Evolutionary conservation across 2,113 vertebrate species (phyloP), one percentile per base, ranked within the genome.

Genomic region (Stegostoma tigrinum): DNA sequence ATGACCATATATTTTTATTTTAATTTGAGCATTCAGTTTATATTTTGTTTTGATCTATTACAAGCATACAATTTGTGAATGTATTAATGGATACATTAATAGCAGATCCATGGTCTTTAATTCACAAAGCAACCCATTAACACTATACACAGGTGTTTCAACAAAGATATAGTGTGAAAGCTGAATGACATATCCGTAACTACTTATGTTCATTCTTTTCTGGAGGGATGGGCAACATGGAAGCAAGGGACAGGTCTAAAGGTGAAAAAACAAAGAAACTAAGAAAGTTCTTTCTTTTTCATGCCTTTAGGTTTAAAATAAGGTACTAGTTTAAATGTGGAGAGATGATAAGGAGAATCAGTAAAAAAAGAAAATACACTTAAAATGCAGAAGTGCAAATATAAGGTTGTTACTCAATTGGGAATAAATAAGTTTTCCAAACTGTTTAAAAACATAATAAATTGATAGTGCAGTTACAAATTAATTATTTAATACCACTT

Each of bases 371-470:
- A 83, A 5, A 83, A 83, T 19, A 83, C 38, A 38, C n/a, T 83
- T 42, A 83, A 83, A 83, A 17, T 83, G 12, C 4, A n/a, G 78
- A 83, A 42, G 19, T 12, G 27, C n/a, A 75, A 83, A 83, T n/a
- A 83, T 83, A 19, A 83, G 5, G 42, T 80, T 80, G 10, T 17
- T 80, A 48, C 48, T 48, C 48, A 48, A 48, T 61, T 83, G n/a
- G n/a, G n/a, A 2, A 42, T 83, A 83, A 83, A 15, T 5, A 3
- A 42, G 78, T 83, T 17, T 38, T 42, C n/a, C 3, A 42, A 83
- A 42, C 38, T 83, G 21, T 90, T 90, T 64, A 90, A 90, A 87
- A 55, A 89, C 42, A 89, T 89, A 55, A 55, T 15, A 89, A 89
- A 90, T 3, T 61, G 45, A 34, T 30, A 34, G 52, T 61, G 30